Evolutionary conservation across 2,113 vertebrate species (phyloP), one percentile per base, ranked within the genome.

Genomic region (Sminthopsis crassicaudata): DNA sequence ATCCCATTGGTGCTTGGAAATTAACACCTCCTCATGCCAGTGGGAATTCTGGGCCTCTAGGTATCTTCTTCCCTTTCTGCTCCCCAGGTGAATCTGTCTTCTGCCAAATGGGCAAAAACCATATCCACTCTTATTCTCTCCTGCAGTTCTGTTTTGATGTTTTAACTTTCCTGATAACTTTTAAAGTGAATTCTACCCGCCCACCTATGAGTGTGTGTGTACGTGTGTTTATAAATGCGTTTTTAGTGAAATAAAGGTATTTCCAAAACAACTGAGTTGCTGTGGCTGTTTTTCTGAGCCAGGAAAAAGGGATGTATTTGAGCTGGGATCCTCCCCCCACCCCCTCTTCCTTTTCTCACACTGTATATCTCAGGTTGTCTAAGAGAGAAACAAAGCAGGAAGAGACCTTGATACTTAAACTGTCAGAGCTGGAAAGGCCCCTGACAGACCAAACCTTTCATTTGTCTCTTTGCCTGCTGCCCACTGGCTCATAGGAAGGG

Each of bases 221-320:
- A 94, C 98, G 98, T 98, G 97, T 98, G 98, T 98, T 98, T 98
- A 98, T 97, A 97, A 96, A 97, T 92, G 1, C 97, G 97, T 98
- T 98, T 98, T 96, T 97, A 98, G 98, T 98, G 97, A 97, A 98
- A 98, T 99, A 98, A 98, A 99, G 98, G 97, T 0, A 96, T 98
- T 98, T 98, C 93, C 55, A 97, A 98, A 97, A 67, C 24, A 92
- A 84, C 16, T 84, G 67, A 3, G 16, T 52, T 52, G 19, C 27
- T 48, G 27, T 50, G 7, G 27, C 36, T 90, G 90, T 90, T n/a
- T 52, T 25, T 19, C 51, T 90, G 90, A 50, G 90, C 42, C 2
- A 26, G 50, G 46, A 57, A 2, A 60, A 27, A 10, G 2, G 50
- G 57, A 42, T 0, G 8, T 27, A 36, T 42, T 84, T 3, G 6